Conservation (phyloP, 2,797 vertebrate species). For the Pangasius larnaudii region DNA sequence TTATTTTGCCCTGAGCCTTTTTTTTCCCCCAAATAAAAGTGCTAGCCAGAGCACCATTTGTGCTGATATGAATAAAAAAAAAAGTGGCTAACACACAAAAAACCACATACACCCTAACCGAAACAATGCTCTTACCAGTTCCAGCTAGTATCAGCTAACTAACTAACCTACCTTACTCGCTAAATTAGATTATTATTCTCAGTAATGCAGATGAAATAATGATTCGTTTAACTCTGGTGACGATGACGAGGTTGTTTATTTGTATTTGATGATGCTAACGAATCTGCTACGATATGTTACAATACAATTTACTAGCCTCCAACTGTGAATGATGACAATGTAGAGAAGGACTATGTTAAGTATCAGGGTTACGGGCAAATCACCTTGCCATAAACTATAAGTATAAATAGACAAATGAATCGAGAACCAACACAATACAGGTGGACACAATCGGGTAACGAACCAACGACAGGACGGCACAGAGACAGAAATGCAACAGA, state of each 20-base stretch:
- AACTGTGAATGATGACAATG: neutral
- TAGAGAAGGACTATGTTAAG: neutral
- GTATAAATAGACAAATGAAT: neutral
- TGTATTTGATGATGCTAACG: neutral
- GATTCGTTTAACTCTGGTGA: neutral
- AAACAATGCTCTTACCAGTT: neutral
- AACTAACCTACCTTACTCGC: neutral
- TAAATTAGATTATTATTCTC: neutral
- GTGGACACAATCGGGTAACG: neutral
- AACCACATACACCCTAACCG: neutral
- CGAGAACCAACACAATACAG: neutral
- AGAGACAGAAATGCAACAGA: neutral
- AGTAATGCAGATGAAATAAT: neutral
- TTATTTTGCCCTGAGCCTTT: neutral
- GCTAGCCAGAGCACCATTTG: neutral
- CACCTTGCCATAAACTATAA: too few relatives aligned
- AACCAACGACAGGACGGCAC: neutral
- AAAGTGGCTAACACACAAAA: neutral
- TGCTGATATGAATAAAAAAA: neutral
- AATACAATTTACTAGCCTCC: neutral
- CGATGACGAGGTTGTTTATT: neutral
- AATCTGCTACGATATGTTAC: neutral
- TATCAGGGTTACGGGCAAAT: neutral
- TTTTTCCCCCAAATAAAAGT: neutral
- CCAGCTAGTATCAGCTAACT: neutral